Evolutionary conservation across 2,113 vertebrate species (phyloP).

Genomic region (Loxodonta africana): DNA sequence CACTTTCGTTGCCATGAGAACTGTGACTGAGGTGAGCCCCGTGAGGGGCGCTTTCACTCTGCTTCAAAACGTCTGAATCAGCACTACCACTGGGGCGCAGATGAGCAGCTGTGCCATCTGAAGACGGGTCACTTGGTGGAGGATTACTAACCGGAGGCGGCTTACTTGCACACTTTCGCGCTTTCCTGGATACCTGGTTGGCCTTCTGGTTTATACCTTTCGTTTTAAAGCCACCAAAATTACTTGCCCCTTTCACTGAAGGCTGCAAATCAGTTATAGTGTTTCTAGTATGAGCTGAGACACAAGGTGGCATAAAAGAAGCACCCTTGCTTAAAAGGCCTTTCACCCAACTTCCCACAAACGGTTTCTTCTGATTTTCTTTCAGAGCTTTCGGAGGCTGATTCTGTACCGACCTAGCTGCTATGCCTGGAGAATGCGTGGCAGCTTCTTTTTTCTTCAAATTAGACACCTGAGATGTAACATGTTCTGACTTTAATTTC

Average conservation of each 20-base stretch:
- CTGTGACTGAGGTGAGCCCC: neutral
- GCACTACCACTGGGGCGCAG: neutral
- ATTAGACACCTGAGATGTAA: neutral
- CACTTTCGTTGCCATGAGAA: neutral
- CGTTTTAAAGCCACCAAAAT: constrained; percentile 91
- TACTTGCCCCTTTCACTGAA: constrained; percentile 92
- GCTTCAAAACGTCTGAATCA: neutral
- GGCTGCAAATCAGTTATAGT: constrained; percentile 76
- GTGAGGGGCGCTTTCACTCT: neutral
- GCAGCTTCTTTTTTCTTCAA: constrained; percentile 67
- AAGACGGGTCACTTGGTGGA: neutral
- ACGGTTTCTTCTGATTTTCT: constrained; percentile 81
- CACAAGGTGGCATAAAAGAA: constrained; percentile 86
- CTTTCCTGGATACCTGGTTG: neutral
- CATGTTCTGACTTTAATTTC: constrained; percentile 49
- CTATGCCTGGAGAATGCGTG: constrained; percentile 48
- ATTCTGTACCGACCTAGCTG: constrained; percentile 76
- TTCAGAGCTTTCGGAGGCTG: constrained; percentile 65
- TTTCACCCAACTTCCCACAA: constrained; percentile 89
- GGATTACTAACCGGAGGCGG: neutral
- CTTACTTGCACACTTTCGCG: neutral
- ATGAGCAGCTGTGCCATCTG: neutral
- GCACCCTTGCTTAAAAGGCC: constrained; percentile 88
- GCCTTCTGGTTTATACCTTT: constrained; percentile 77
- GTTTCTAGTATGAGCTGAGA: constrained; percentile 81